A percentile compares a stretch with the other conserved stretches of the same genome.
These are phyloP conservation scores for Cherax destructor DNA, from an alignment of 1,140 invertebrate species.

Conservation along the genomic window DNA sequence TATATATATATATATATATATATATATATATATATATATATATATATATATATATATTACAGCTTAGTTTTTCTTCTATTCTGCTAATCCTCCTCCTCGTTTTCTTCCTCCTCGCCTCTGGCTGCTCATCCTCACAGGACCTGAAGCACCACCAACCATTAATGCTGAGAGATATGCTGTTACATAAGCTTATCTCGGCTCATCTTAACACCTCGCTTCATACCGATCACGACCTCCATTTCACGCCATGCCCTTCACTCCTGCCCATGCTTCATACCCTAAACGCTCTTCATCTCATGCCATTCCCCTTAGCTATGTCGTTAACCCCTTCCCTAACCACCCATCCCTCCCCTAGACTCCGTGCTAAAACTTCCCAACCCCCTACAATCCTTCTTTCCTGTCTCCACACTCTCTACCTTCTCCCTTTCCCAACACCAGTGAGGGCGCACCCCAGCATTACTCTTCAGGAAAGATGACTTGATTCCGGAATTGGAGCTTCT, in stretches of 20 bases:
- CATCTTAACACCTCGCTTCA: constrained; percentile 12
- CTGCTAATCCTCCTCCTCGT: background rate
- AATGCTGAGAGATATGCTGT: constrained; percentile 20
- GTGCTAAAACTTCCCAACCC: too few relatives aligned
- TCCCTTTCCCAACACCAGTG: too few relatives aligned
- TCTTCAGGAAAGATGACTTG: too few relatives aligned
- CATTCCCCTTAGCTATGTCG: background rate
- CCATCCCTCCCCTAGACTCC: background rate
- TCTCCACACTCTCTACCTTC: too few relatives aligned
- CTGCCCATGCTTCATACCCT: background rate
- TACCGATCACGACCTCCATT: constrained; percentile 4
- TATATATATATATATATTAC: too few relatives aligned
- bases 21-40: too few relatives aligned
- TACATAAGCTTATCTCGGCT: constrained; percentile 29
- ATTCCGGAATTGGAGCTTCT: too few relatives aligned
- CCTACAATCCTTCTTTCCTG: too few relatives aligned
- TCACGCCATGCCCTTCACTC: background rate
- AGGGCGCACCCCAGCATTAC: too few relatives aligned
- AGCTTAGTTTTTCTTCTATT: background rate
- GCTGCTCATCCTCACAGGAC: background rate
- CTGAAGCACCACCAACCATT: constrained; percentile 11
- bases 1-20: too few relatives aligned
- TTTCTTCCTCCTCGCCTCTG: background rate
- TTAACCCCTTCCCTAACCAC: background rate
- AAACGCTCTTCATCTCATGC: background rate